Conservation (phyloP, 2,888 invertebrate genomes). For the Trachelus tabidus region DNA sequence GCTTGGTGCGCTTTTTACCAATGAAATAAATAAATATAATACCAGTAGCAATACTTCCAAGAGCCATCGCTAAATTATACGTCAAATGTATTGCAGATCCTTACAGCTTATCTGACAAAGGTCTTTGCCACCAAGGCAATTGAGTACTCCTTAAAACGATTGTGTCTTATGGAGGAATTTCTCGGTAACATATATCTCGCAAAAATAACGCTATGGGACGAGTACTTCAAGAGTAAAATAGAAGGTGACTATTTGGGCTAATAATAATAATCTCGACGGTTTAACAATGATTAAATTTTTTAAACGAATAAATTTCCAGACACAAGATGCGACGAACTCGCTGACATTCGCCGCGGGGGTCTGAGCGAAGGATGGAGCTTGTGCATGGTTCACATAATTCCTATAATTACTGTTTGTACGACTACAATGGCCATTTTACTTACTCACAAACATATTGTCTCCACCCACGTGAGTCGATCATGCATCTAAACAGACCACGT, state of each 20-base stretch:
- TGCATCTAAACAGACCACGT: neutral
- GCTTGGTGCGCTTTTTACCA: slow-evolving; percentile 27
- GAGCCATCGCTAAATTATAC: slow-evolving; percentile 9
- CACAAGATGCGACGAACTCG: slow-evolving; percentile 36
- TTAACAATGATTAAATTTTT: neutral
- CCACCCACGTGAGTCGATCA: slow-evolving; percentile 31
- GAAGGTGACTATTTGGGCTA: slow-evolving; percentile 28
- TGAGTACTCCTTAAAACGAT: slow-evolving; percentile 41
- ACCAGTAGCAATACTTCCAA: neutral
- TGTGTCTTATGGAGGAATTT: slow-evolving; percentile 46
- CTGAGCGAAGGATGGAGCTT: slow-evolving; percentile 46
- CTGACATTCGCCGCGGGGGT: slow-evolving; percentile 40
- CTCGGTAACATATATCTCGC: slow-evolving; percentile 45
- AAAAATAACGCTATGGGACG: slow-evolving; percentile 45
- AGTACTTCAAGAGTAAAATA: slow-evolving; percentile 40
- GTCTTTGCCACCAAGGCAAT: slow-evolving; percentile 41
- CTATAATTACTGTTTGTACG: slow-evolving; percentile 36
- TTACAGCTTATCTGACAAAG: slow-evolving; percentile 45
- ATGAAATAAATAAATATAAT: slow-evolving; percentile 8
- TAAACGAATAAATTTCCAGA: slow-evolving; percentile 20
- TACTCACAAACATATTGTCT: slow-evolving; percentile 31
- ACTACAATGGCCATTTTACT: slow-evolving; percentile 37
- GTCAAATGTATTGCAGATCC: slow-evolving; percentile 29
- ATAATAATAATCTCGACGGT: neutral
- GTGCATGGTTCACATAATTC: slow-evolving; percentile 45